Evolutionary conservation across 2,888 invertebrate genomes (phyloP).

Genomic region (Julus scanicus): DNA sequence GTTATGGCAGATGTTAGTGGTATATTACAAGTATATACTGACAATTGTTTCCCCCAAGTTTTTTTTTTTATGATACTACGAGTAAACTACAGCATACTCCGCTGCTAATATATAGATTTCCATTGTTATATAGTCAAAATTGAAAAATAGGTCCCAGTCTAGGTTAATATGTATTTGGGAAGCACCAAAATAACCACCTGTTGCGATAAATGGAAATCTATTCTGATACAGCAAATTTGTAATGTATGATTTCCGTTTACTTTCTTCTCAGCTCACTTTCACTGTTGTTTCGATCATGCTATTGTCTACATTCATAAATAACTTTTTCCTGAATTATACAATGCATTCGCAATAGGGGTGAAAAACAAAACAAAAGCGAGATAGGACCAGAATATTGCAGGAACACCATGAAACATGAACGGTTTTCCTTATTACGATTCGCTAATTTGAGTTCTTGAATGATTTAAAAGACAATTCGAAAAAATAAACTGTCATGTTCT

Average conservation of each 20-base stretch:
- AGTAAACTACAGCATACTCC: neutral
- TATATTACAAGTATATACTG: neutral
- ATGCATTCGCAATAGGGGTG: conserved; percentile 1
- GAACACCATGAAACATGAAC: neutral
- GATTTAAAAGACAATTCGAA: conserved; percentile 18
- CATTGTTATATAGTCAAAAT: conserved; percentile 24
- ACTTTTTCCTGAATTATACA: neutral
- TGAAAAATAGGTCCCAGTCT: neutral
- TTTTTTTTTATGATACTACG: neutral
- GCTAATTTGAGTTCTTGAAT: neutral
- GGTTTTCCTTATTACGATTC: neutral
- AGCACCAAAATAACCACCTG: neutral
- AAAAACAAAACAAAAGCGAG: neutral
- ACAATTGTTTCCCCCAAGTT: neutral
- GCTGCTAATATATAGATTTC: neutral
- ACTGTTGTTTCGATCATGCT: conserved; percentile 24
- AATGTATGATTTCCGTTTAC: conserved; percentile 37
- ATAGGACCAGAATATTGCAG: neutral
- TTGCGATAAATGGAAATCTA: conserved; percentile 24
- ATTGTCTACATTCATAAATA: conserved; percentile 28
- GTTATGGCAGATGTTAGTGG: neutral
- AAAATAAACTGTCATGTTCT: conserved; percentile 5
- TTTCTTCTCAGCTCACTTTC: conserved; percentile 5
- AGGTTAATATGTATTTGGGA: conserved; percentile 42
- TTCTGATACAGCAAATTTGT: neutral